Evolutionary conservation across 1,140 invertebrate genomes (phyloP).

Genomic region (Helicoverpa zea): DNA sequence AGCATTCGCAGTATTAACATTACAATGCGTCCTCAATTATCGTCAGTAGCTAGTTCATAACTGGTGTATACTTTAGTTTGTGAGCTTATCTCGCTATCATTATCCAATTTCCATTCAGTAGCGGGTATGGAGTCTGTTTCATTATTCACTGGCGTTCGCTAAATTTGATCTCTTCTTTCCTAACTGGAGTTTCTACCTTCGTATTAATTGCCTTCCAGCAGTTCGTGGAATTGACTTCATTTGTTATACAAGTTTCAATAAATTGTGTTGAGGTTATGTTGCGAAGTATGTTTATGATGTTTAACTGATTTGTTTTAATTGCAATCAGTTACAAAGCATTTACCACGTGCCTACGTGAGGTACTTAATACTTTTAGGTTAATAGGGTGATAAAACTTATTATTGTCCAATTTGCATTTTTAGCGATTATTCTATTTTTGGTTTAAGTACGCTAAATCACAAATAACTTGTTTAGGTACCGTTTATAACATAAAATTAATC

Average conservation of each 20-base stretch:
- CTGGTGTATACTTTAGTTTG: conserved; percentile 41
- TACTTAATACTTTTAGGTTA: neutral
- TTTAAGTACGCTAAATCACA: neutral
- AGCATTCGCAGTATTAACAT: conserved; percentile 27
- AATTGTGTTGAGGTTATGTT: neutral
- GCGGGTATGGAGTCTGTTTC: conserved; percentile 33
- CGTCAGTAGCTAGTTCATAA: conserved; percentile 34
- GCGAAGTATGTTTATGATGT: neutral
- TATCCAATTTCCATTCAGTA: conserved; percentile 45
- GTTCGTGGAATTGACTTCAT: conserved; percentile 1
- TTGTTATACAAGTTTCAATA: conserved; percentile 16
- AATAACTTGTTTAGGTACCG: neutral
- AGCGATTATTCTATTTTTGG: neutral
- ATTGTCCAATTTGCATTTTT: neutral
- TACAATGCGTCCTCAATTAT: conserved; percentile 38
- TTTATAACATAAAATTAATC: too few species aligned
- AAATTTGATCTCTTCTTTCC: conserved; percentile 33
- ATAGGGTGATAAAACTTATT: neutral
- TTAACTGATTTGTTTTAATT: neutral
- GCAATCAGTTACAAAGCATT: neutral
- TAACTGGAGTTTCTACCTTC: neutral
- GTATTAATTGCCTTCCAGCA: conserved; percentile 9
- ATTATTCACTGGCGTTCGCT: conserved; percentile 39
- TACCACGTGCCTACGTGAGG: neutral
- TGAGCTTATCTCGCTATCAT: conserved; percentile 45